Evolutionary conservation across 2,888 invertebrate genomes (phyloP), one percentile per base, ranked within the genome.

Genomic region (Thera britannica): DNA sequence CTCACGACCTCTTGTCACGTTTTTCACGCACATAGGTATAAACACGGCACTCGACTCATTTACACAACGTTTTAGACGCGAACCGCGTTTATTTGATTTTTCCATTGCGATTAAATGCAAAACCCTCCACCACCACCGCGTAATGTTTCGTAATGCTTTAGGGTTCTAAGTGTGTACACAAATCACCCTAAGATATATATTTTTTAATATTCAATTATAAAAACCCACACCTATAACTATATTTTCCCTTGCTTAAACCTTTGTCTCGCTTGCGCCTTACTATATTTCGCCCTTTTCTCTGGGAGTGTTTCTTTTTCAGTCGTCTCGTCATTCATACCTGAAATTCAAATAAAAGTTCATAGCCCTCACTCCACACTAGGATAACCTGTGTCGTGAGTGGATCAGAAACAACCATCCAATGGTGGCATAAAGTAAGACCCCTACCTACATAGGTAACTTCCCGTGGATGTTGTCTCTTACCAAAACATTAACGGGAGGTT

Each of bases 241-340:
- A 94, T 90, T 90, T 96, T 96, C 72, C 96, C 96, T 87, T 96
- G 96, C 84, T 96, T 96, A 85, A 96, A 96, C 84, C 97, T 93
- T 79, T 96, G 96, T 74, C 97, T 90, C 9, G 96, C 96, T 86
- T 97, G 96, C 3, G 96, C 96, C 90, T 96, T 97, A 73, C 95
- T 96, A 79, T 96, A 96, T 81, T 96, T 92, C 8, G 84, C 82
- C 75, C 90, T 90, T 76, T 91, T 91, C 72, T 92, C 93, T 65
- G 91, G 90, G 72, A 85, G 72, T 60, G 83, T 74, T 63, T 92
- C 92, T 74, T 87, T 85, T 73, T 90, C 87, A 65, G 79, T 84
- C n/a, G 83, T 75, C 67, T 82, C 79, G 35, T 81, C 82, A 77
- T 83, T 87, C 64, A 82, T 71, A 77, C 83, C 91, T 92, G 87